Base-by-base conservation (phyloP, 2,888 invertebrate species). In the Unio delphinus region DNA sequence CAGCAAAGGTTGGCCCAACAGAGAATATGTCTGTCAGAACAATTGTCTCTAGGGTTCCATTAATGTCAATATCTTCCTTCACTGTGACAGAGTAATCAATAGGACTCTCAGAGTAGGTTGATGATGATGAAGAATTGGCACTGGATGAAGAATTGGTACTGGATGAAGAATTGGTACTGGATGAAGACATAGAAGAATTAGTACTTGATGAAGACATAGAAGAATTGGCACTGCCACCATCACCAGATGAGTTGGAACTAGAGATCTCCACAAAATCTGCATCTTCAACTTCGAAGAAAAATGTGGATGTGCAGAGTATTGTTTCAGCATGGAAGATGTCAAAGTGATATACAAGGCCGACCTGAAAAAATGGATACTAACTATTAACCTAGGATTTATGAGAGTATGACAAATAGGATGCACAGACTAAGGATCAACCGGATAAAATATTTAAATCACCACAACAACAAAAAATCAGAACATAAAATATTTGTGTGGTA, bases 261-360 rank as follows among this genome's bases (percentile, higher is more conserved):
- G 74, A 58, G 68, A 70, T 64, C 67, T 77, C 61, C 64, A 79
- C 73, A 66, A 83, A 72, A 26, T 67, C 69, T 11, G 82, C 72
- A 64, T 74, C 70, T 26, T 75, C 74, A 1, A 83, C 80, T 68
- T 86, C 76, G 23, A 86, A 68, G 28, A 80, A 78, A n/a, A 84
- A 71, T 55, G 72, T 75, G 15, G 86, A 85, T 23, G 70, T 70
- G 67, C 87, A 85, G n/a, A 69, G 72, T 28, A 74, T 67, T 26
- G 83, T 74, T 66, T 87, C 85, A 8, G 77, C 82, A 65, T 83
- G 83, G 74, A 85, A 87, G 20, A 86, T 59, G 55, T 79, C 80
- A 60, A 86, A 79, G 62, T 81, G 81, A 59, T 81, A 81, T 11
- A 74, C 67, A 34, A 75, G 77, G 26, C 74, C 77, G 26, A 78